Conservation (phyloP, 2,888 invertebrate species). For the Escarpia spicata region DNA sequence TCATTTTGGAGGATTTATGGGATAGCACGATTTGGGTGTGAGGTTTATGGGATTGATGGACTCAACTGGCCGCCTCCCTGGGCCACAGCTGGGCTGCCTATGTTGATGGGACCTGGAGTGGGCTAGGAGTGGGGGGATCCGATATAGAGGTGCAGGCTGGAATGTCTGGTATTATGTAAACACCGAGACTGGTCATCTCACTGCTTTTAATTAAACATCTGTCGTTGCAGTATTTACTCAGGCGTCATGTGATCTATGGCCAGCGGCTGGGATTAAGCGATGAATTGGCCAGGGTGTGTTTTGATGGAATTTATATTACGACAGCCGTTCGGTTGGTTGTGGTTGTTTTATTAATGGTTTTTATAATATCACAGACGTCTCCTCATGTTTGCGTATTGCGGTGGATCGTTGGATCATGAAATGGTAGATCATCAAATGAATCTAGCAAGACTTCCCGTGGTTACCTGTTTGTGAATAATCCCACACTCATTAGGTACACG, state of each 20-base stretch:
- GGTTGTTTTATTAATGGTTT: too few species aligned
- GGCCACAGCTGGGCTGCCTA: neutral
- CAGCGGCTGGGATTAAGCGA: neutral
- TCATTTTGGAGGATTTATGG: constrained; percentile 1
- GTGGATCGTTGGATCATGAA: neutral
- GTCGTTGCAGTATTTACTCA: neutral
- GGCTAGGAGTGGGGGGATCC: neutral
- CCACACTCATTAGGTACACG: neutral
- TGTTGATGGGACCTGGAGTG: neutral
- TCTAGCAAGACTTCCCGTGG: neutral
- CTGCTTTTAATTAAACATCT: neutral
- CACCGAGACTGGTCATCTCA: neutral
- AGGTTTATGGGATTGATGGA: neutral
- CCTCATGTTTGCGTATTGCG: neutral
- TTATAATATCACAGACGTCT: too few species aligned
- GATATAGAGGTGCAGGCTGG: neutral
- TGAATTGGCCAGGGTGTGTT: too few species aligned
- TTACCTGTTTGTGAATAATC: neutral
- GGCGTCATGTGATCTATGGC: neutral
- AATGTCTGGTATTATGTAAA: neutral
- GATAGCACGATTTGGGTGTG: neutral
- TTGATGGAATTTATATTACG: too few species aligned
- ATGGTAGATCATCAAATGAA: neutral
- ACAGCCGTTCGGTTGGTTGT: neutral
- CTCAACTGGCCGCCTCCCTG: neutral